These are phyloP conservation scores for Lepus townsendii DNA, from an alignment of 2,797 vertebrate genomes.

Conservation along the genomic window DNA sequence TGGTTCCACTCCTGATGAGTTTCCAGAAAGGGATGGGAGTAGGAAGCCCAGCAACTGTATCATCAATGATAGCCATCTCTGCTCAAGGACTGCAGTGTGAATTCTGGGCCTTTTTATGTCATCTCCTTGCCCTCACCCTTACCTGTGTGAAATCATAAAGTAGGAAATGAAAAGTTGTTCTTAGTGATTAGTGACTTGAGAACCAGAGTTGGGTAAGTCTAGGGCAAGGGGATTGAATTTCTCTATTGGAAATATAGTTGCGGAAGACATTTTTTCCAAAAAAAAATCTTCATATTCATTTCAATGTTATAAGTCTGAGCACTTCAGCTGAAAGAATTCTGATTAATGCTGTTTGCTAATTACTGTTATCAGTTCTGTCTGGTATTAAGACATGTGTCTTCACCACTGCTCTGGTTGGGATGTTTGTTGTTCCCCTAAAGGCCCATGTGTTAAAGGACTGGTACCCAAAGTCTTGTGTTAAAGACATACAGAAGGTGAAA, in stretches of 20 bases:
- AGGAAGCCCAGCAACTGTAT: neutral
- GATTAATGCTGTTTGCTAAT: neutral
- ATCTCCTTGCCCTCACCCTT: neutral
- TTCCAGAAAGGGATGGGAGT: neutral
- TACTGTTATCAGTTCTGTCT: neutral
- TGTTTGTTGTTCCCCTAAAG: too few species aligned
- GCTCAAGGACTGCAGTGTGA: neutral
- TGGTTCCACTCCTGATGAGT: neutral
- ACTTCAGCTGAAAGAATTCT: neutral
- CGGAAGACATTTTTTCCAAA: slow-evolving; percentile 28
- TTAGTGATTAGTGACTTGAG: slow-evolving; percentile 21
- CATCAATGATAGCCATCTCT: neutral
- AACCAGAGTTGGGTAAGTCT: slow-evolving; percentile 12
- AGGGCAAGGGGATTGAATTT: neutral
- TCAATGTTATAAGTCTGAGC: slow-evolving; percentile 23
- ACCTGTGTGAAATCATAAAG: neutral
- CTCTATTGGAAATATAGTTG: slow-evolving; percentile 17
- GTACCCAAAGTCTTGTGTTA: too few species aligned
- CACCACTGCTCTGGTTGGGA: too few species aligned
- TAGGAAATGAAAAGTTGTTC: slow-evolving; percentile 5
- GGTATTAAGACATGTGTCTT: slow-evolving; percentile 1
- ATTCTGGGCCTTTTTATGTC: neutral
- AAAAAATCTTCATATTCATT: slow-evolving; percentile 39
- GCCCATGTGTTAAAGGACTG: too few species aligned
- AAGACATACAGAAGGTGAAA: too few species aligned